Percentiles rank a stretch among this genome's conserved stretches.
phyloP scores from a whole-genome alignment of 2,888 invertebrate genomes.

The Cerceris ruficornis region DNA sequence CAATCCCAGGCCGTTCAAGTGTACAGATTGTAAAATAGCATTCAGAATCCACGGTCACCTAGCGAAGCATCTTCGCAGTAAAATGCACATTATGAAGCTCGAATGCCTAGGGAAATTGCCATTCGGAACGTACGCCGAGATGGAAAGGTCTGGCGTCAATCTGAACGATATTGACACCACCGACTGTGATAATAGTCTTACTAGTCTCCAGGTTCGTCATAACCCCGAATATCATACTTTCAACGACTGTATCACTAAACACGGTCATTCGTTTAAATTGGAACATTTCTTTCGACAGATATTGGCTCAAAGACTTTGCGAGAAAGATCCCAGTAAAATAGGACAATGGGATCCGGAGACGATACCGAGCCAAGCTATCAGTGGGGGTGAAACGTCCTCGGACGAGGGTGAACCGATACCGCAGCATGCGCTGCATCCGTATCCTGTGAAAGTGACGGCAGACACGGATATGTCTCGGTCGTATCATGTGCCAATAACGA shows the following conservation, averaged over 20 bases:
- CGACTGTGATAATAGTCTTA: conserved; percentile 96
- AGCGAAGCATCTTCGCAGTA: conserved; percentile 97
- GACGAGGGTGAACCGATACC: conserved; percentile 82
- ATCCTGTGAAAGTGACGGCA: conserved; percentile 55
- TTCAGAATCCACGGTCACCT: conserved; percentile 98
- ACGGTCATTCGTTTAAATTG: neutral
- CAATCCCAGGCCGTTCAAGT: conserved; percentile 98
- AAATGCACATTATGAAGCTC: conserved; percentile 96
- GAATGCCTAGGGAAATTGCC: conserved; percentile 96
- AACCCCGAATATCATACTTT: neutral
- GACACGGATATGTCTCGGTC: conserved; percentile 67
- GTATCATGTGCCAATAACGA: conserved; percentile 72
- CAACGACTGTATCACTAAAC: neutral
- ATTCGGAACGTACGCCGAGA: conserved; percentile 96
- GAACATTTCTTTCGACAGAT: conserved; percentile 82
- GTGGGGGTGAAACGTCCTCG: conserved; percentile 83
- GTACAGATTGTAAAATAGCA: conserved; percentile 97
- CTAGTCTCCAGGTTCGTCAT: conserved; percentile 88
- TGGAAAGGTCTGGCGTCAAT: conserved; percentile 94
- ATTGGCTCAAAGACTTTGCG: conserved; percentile 90
- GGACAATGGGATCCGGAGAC: conserved; percentile 85
- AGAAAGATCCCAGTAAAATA: conserved; percentile 91
- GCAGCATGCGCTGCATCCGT: conserved; percentile 69
- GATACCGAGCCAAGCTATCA: conserved; percentile 76
- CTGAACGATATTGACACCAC: conserved; percentile 97